These are phyloP conservation scores for Murina feae DNA, from an alignment of 2,113 vertebrate genomes.

Conservation along the genomic window DNA sequence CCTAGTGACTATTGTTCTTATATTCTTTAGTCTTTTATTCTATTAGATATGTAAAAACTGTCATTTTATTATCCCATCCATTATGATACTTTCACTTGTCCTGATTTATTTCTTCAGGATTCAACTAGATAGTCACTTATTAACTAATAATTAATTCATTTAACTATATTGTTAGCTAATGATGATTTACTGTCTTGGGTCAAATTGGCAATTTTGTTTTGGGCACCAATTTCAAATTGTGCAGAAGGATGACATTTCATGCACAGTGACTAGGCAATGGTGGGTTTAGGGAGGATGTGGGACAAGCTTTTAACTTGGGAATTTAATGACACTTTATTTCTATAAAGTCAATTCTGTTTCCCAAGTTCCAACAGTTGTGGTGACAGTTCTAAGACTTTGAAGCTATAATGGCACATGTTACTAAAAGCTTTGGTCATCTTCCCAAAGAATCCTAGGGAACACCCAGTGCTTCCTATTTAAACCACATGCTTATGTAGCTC, in stretches of 20 bases:
- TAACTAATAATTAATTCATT: neutral
- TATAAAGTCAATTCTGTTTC: neutral
- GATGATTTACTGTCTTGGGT: neutral
- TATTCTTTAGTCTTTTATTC: neutral
- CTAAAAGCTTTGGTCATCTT: neutral
- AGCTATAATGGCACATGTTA: neutral
- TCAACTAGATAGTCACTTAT: neutral
- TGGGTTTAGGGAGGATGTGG: neutral
- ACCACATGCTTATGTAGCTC: neutral
- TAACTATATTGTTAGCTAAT: neutral
- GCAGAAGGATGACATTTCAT: neutral
- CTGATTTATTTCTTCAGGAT: neutral
- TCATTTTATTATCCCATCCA: neutral
- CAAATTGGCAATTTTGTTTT: neutral
- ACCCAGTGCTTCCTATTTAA: neutral
- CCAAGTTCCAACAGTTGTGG: neutral
- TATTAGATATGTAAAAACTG: neutral
- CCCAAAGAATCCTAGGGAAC: neutral
- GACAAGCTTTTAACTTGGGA: neutral
- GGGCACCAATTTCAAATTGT: neutral
- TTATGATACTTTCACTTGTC: neutral
- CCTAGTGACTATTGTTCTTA: neutral
- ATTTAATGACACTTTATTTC: neutral
- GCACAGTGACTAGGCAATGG: neutral
- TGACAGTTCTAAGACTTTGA: neutral